Evolutionary conservation across 2,888 invertebrate species (phyloP).

Genomic region (Drosophila suboccidentalis): DNA sequence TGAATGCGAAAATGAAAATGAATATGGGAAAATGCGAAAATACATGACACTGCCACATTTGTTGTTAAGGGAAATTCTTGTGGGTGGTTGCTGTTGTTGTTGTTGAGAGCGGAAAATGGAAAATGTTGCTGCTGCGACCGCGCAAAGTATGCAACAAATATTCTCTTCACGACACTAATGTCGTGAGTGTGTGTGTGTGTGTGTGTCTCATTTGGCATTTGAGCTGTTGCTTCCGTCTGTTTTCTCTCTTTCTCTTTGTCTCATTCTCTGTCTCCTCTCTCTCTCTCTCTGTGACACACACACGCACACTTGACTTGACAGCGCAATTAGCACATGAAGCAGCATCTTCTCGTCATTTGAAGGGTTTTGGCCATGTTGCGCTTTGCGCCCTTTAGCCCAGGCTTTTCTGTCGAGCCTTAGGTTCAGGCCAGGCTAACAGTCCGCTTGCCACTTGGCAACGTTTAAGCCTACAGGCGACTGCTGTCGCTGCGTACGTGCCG

Average conservation of each 20-base stretch:
- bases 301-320: constrained; percentile 66
- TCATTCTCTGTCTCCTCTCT: constrained; percentile 10
- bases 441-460: constrained; percentile 77
- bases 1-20: constrained; percentile 28
- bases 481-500: constrained; percentile 58
- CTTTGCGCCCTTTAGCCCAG: constrained; percentile 48
- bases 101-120: constrained; percentile 54
- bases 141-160: constrained; percentile 79
- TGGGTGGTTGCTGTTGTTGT: constrained; percentile 28
- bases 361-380: constrained; percentile 57
- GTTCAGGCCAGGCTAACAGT: constrained; percentile 13
- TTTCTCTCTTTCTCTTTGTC: constrained; percentile 18
- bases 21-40: constrained; percentile 33
- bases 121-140: constrained; percentile 54
- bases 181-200: constrained; percentile 17
- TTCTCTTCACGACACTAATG: constrained; percentile 48
- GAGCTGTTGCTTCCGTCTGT: constrained; percentile 74
- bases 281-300: constrained; percentile 20
- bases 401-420: constrained; percentile 22
- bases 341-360: constrained; percentile 76
- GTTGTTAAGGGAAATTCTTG: constrained; percentile 43
- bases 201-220: constrained; percentile 61
- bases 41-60: constrained; percentile 13
- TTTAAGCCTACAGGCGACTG: constrained; percentile 60
- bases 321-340: constrained; percentile 82